Percentiles rank a stretch among this genome's conserved stretches.
phyloP scores from a whole-genome alignment of 2,888 invertebrate genomes.

The Galeopsomyia nigrocyanea region DNA sequence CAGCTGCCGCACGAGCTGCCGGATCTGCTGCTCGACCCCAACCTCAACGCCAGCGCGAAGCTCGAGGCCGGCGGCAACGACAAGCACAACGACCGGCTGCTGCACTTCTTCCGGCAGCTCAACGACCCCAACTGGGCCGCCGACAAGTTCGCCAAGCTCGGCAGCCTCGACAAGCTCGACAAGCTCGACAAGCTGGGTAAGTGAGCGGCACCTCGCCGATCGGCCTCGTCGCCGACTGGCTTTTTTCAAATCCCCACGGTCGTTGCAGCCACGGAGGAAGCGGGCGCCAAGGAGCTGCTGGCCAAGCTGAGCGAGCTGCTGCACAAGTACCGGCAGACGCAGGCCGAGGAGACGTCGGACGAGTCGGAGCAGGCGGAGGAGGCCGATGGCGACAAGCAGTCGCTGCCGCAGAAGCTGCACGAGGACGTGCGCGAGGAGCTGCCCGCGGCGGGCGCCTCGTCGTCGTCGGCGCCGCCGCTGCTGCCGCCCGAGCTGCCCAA shows the following conservation, averaged over 20 bases:
- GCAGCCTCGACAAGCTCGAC: slow-evolving; percentile 60
- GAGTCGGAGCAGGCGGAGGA: slow-evolving; percentile 1
- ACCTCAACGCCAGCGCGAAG: slow-evolving; percentile 65
- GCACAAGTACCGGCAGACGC: slow-evolving; percentile 54
- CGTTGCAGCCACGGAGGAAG: slow-evolving; percentile 44
- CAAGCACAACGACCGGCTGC: slow-evolving; percentile 68
- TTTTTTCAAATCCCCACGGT: too few relatives aligned
- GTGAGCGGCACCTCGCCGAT: not conserved
- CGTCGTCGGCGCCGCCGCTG: slow-evolving; percentile 7
- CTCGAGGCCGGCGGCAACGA: slow-evolving; percentile 68
- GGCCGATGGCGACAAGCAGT: slow-evolving; percentile 13
- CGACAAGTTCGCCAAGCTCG: slow-evolving; percentile 48
- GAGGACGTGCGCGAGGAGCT: slow-evolving; percentile 18
- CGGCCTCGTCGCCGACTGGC: too few relatives aligned
- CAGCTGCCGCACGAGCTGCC: slow-evolving; percentile 61
- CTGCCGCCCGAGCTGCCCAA: slow-evolving; percentile 19
- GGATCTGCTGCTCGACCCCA: slow-evolving; percentile 64
- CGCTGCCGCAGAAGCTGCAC: not conserved
- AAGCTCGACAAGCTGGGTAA: slow-evolving; percentile 61
- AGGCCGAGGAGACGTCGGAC: slow-evolving; percentile 25
- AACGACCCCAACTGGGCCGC: slow-evolving; percentile 48
- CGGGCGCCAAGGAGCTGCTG: slow-evolving; percentile 47
- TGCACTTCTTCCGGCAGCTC: slow-evolving; percentile 66
- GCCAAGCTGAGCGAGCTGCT: slow-evolving; percentile 60
- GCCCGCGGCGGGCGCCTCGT: not conserved